Evolutionary conservation across 2,797 vertebrate genomes (phyloP).

Genomic region (Cyclura pinguis): DNA sequence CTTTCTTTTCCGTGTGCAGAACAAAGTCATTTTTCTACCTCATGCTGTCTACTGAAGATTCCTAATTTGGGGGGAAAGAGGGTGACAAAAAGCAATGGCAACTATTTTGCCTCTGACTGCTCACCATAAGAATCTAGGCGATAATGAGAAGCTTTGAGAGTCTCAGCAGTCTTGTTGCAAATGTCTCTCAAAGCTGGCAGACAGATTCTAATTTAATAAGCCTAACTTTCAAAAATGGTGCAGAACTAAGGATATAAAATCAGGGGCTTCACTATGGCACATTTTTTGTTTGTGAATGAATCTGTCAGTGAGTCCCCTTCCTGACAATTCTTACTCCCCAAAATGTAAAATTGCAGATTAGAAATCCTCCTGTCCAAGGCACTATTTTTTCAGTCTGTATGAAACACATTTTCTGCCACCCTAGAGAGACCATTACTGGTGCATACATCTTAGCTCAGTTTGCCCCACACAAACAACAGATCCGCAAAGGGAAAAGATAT

Average conservation of each 20-base stretch:
- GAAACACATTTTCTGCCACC: neutral
- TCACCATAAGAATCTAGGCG: neutral
- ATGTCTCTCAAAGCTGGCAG: conserved; percentile 7
- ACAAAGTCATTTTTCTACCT: neutral
- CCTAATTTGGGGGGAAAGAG: conserved; percentile 5
- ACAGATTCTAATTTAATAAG: conserved; percentile 2
- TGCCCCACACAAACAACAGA: neutral
- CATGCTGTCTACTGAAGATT: fast-evolving
- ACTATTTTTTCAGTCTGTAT: neutral
- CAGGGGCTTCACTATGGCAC: neutral
- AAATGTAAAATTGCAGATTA: neutral
- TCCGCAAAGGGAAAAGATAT: neutral
- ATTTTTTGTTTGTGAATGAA: fast-evolving
- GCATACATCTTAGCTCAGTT: neutral
- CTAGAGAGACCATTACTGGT: neutral
- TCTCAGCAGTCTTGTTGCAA: neutral
- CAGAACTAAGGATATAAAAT: conserved; percentile 47
- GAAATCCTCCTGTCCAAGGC: neutral
- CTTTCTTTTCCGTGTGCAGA: neutral
- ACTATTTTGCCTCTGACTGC: neutral
- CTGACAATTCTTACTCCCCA: neutral
- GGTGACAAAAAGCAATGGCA: neutral
- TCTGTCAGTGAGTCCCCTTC: neutral
- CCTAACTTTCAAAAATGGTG: conserved; percentile 52
- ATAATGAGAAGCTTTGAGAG: conserved; percentile 17